These are phyloP conservation scores for Tamandua tetradactyla DNA, from an alignment of 2,797 vertebrate species.

Conservation along the genomic window DNA sequence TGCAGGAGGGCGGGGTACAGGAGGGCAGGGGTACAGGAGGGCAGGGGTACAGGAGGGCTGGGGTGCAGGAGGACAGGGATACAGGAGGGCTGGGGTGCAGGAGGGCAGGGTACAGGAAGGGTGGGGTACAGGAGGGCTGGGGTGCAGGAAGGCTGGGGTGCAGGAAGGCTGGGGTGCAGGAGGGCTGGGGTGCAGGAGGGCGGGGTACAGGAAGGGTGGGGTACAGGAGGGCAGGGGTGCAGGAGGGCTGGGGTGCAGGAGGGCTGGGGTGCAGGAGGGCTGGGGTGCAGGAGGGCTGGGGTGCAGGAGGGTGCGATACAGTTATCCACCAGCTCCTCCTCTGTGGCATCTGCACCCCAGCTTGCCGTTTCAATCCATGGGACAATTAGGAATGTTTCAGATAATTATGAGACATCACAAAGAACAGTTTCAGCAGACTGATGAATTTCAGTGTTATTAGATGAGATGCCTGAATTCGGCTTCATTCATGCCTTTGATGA, in stretches of 20 bases:
- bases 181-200: too few species aligned
- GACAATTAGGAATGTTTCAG: background rate
- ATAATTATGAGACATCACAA: background rate
- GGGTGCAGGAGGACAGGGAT: too few species aligned
- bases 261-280: too few species aligned
- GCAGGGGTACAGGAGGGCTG: background rate
- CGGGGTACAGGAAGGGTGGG: too few species aligned
- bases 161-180: too few species aligned
- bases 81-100: too few species aligned
- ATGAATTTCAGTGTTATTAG: background rate
- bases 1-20: too few species aligned
- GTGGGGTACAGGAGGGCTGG: background rate
- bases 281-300: too few species aligned
- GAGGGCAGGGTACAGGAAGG: too few species aligned
- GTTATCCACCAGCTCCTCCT: background rate
- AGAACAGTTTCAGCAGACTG: background rate
- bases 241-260: background rate
- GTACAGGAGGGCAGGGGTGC: background rate
- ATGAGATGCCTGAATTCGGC: background rate
- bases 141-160: background rate
- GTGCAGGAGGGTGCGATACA: too few species aligned
- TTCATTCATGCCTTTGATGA: background rate
- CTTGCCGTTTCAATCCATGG: background rate
- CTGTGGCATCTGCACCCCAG: background rate
- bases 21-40: too few species aligned